These are phyloP conservation scores for Copidosoma aretas DNA, from an alignment of 2,888 invertebrate species.

Conservation along the genomic window DNA sequence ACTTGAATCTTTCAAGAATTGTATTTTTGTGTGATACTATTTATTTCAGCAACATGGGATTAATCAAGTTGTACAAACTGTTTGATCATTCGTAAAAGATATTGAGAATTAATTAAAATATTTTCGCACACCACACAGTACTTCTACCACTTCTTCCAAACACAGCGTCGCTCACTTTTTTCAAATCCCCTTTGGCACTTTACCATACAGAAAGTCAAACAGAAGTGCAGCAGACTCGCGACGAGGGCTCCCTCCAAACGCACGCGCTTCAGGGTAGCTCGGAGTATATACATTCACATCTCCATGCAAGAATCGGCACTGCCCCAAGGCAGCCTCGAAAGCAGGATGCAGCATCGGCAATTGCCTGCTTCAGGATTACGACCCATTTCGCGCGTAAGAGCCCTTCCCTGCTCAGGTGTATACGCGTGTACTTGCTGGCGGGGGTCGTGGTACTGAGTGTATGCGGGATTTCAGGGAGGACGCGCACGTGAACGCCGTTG, in stretches of 20 bases:
- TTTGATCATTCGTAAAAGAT: too few species aligned
- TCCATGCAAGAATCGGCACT: conserved; percentile 11
- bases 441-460: not conserved
- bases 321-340: conserved; percentile 16
- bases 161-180: not conserved
- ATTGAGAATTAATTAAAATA: too few species aligned
- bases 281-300: not conserved
- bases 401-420: conserved; percentile 37
- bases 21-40: too few species aligned
- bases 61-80: too few species aligned
- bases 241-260: conserved; percentile 2
- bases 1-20: too few species aligned
- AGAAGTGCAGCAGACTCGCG: not conserved
- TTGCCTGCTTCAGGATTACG: conserved; percentile 57
- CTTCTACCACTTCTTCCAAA: too few species aligned
- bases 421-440: not conserved
- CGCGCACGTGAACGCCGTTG: too few species aligned
- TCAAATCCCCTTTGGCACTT: not conserved
- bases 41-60: too few species aligned
- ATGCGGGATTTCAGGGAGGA: not conserved
- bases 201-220: conserved; percentile 30
- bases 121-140: too few species aligned
- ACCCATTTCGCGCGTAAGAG: conserved; percentile 56
- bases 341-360: conserved; percentile 54
- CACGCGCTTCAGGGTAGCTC: not conserved